These are phyloP conservation scores for Thumatha senex DNA, from an alignment of 2,888 invertebrate species.

Conservation along the genomic window DNA sequence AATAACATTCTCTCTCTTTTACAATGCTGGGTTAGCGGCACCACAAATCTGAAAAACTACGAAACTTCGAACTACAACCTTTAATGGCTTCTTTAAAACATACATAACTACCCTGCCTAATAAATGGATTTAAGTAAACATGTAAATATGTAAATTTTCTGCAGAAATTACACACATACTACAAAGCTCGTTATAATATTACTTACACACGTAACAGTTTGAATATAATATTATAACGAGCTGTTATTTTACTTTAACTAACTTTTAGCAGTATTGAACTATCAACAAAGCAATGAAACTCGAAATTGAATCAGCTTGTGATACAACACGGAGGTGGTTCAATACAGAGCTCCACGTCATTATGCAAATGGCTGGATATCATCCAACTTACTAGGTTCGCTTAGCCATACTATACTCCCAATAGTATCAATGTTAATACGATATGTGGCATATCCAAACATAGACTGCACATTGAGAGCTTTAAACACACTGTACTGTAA, in stretches of 20 bases:
- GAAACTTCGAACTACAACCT: too few species aligned
- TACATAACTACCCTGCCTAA: too few species aligned
- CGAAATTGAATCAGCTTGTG: constrained; percentile 26
- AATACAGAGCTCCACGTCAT: constrained; percentile 31
- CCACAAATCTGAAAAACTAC: too few species aligned
- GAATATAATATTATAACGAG: too few species aligned
- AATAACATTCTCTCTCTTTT: too few species aligned
- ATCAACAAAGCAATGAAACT: constrained; percentile 21
- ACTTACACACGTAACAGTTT: too few species aligned
- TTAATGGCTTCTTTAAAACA: too few species aligned
- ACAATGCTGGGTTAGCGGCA: too few species aligned
- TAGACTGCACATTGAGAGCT: constrained; percentile 18
- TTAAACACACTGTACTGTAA: constrained; percentile 17
- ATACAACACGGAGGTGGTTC: constrained; percentile 10
- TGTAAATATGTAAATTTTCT: too few species aligned
- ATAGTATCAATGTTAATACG: constrained; percentile 19
- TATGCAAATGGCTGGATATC: constrained; percentile 47
- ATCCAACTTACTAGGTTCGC: constrained; percentile 34
- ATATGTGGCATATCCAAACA: constrained; percentile 2
- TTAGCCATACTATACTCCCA: constrained; percentile 2
- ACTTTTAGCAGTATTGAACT: constrained; percentile 7
- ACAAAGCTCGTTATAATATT: not conserved
- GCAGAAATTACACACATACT: too few species aligned
- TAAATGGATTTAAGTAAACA: too few species aligned
- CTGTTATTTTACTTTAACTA: not conserved